phyloP scores from a whole-genome alignment of 2,797 vertebrate genomes.

The Anisognathus igniventris region DNA sequence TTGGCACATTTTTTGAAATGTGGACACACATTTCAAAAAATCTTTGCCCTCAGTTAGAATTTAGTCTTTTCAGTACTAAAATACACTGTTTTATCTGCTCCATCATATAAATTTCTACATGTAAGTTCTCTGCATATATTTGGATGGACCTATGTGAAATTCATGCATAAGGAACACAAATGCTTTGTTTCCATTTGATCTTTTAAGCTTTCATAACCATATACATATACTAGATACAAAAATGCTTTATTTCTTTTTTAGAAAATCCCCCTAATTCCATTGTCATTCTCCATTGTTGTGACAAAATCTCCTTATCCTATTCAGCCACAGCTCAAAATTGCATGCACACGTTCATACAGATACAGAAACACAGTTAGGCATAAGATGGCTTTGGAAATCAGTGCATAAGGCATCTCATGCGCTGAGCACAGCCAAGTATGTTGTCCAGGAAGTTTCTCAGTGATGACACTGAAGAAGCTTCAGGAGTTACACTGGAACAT shows the following conservation, averaged over 20 bases:
- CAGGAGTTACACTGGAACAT: not conserved
- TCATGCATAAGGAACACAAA: not conserved
- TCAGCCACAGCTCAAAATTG: not conserved
- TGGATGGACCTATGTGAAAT: not conserved
- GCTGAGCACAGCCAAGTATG: not conserved
- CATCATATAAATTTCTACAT: not conserved
- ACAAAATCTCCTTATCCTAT: constrained; percentile 1
- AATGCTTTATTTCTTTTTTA: not conserved
- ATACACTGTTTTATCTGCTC: not conserved
- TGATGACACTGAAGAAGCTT: not conserved
- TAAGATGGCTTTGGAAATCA: not conserved
- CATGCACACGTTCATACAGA: not conserved
- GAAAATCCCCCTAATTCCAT: constrained; percentile 31
- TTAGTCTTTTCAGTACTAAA: not conserved
- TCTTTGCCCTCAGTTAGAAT: not conserved
- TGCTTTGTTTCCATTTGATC: not conserved
- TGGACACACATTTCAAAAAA: not conserved
- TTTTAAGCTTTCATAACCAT: not conserved
- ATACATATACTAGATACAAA: not conserved
- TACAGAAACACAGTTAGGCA: not conserved
- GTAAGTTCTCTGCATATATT: not conserved
- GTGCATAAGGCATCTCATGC: not conserved
- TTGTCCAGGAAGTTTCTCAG: not conserved
- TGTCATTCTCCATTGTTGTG: not conserved
- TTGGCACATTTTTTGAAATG: not conserved